phyloP scores from a whole-genome alignment of 2,797 vertebrate species.

The Cuculus canorus region DNA sequence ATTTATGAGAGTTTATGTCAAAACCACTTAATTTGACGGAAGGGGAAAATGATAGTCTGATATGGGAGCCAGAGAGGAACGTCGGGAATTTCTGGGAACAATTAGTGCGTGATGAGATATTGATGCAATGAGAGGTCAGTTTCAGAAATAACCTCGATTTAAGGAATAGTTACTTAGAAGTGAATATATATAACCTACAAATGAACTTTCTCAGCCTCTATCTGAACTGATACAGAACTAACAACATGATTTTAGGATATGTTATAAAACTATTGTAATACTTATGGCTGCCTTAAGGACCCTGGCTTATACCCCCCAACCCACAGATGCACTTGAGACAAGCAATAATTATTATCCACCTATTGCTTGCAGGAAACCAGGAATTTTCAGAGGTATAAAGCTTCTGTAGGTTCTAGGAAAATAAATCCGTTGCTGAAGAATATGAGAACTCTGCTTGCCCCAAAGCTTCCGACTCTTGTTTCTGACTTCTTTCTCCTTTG shows the following conservation, averaged over 20 bases:
- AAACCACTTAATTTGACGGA: neutral
- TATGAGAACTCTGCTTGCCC: neutral
- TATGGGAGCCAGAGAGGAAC: neutral
- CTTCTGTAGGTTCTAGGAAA: neutral
- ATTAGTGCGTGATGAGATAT: neutral
- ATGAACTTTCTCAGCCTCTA: neutral
- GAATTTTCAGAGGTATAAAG: neutral
- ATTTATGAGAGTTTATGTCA: neutral
- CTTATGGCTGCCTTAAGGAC: accelerated
- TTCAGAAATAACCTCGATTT: neutral
- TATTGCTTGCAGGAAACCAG: neutral
- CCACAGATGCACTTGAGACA: neutral
- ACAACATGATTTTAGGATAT: neutral
- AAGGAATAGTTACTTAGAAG: neutral
- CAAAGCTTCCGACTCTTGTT: too few relatives aligned
- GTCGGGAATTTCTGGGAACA: neutral
- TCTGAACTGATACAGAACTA: neutral
- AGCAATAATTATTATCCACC: neutral
- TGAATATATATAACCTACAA: neutral
- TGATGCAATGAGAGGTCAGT: neutral
- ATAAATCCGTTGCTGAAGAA: neutral
- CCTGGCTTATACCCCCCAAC: neutral
- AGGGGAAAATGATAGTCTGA: neutral
- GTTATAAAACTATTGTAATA: neutral
- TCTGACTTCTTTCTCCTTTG: neutral